phyloP scores from a whole-genome alignment of 2,888 invertebrate species.

The Perizoma affinitatum region DNA sequence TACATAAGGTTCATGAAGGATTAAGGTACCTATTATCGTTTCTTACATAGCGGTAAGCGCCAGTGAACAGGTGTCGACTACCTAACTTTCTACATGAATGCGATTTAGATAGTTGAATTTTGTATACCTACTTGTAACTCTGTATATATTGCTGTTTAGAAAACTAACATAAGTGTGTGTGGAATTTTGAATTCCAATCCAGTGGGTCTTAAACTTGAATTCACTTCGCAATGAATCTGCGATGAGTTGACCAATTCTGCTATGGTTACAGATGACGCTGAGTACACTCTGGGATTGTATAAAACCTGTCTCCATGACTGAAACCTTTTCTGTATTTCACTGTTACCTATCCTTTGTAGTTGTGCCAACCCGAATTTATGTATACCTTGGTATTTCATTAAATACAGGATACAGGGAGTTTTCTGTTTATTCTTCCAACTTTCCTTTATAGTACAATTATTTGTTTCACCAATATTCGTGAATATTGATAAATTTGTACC shows the following conservation, averaged over 20 bases:
- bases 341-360: constrained; percentile 71
- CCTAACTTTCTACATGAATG: neutral
- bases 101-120: constrained; percentile 39
- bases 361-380: constrained; percentile 83
- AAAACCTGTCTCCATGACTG: constrained; percentile 19
- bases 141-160: constrained; percentile 28
- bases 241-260: constrained; percentile 2
- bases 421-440: constrained; percentile 28
- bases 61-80: neutral
- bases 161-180: neutral
- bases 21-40: too few species aligned
- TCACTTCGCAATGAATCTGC: neutral
- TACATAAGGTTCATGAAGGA: too few species aligned
- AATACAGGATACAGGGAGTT: constrained; percentile 62
- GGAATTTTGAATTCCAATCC: neutral
- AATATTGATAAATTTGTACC: too few species aligned
- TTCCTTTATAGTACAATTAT: too few species aligned
- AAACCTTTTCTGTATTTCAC: constrained; percentile 67
- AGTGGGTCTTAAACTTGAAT: neutral
- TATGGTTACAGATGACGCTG: neutral
- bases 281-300: neutral
- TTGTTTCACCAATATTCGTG: too few species aligned
- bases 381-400: constrained; percentile 69
- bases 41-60: neutral
- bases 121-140: constrained; percentile 33